Conservation (phyloP, 2,113 vertebrate genomes). For the Nothoprocta pentlandii region DNA sequence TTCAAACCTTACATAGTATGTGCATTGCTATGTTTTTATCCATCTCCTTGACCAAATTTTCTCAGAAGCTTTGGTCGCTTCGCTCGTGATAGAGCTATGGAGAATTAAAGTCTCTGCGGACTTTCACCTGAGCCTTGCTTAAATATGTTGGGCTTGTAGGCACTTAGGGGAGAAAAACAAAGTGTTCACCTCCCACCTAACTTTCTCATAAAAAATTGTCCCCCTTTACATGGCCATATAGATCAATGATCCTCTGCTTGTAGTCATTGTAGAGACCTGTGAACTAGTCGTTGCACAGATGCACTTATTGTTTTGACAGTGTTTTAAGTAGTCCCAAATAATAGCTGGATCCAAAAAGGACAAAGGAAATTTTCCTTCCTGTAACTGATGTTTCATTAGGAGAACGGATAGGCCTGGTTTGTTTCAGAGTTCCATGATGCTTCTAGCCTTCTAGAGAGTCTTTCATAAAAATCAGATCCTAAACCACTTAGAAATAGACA, state of each 20-base stretch:
- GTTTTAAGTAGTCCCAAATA: not conserved
- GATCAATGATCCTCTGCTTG: not conserved
- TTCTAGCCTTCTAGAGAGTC: not conserved
- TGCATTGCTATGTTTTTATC: not conserved
- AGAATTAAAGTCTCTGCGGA: not conserved
- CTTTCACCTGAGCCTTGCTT: not conserved
- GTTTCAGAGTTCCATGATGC: not conserved
- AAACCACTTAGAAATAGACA: slow-evolving; percentile 28
- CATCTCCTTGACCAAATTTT: not conserved
- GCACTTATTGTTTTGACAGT: not conserved
- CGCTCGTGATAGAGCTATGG: not conserved
- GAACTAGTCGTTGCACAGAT: not conserved
- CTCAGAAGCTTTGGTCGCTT: not conserved
- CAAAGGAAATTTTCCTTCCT: not conserved
- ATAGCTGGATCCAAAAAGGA: not conserved
- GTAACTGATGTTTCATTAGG: not conserved
- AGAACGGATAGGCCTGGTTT: not conserved
- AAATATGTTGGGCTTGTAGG: not conserved
- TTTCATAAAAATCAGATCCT: not conserved
- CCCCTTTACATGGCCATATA: not conserved
- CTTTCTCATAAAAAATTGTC: not conserved
- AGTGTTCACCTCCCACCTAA: not conserved
- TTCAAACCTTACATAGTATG: not conserved
- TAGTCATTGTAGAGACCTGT: not conserved
- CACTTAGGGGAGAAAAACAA: not conserved